Conservation (phyloP, 2,888 invertebrate genomes). For the Gerris lacustris region DNA sequence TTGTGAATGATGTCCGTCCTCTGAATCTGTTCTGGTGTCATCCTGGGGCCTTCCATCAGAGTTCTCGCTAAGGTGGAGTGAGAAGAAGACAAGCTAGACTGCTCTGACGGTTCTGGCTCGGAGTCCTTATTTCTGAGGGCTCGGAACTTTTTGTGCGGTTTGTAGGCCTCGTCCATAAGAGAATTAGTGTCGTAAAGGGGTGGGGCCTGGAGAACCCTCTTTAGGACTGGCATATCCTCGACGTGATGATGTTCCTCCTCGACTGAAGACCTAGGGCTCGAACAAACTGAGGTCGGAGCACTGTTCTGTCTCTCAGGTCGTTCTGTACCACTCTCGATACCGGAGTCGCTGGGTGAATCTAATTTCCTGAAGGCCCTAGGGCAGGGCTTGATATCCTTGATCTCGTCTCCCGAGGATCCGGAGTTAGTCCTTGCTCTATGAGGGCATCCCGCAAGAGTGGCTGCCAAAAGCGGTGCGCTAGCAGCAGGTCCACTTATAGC, state of each 20-base stretch:
- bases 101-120: slow-evolving; percentile 57
- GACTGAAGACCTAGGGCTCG: slow-evolving; percentile 70
- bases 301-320: slow-evolving; percentile 62
- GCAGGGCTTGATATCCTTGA: slow-evolving; percentile 24
- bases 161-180: slow-evolving; percentile 88
- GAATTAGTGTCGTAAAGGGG: slow-evolving; percentile 81
- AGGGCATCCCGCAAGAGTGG: slow-evolving; percentile 63
- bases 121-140: slow-evolving; percentile 66
- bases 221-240: slow-evolving; percentile 87
- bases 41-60: slow-evolving; percentile 82
- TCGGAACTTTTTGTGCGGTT: slow-evolving; percentile 90
- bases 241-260: slow-evolving; percentile 57
- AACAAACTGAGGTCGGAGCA: slow-evolving; percentile 63
- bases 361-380: slow-evolving; percentile 51
- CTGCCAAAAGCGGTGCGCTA: slow-evolving; percentile 59
- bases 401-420: slow-evolving; percentile 58
- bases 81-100: slow-evolving; percentile 60
- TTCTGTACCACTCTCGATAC: slow-evolving; percentile 85
- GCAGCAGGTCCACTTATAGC: slow-evolving; percentile 42
- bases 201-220: slow-evolving; percentile 82
- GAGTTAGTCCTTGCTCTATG: slow-evolving; percentile 65
- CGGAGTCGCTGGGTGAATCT: slow-evolving; percentile 85
- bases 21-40: slow-evolving; percentile 85
- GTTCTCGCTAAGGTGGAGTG: slow-evolving; percentile 83
- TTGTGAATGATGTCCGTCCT: slow-evolving; percentile 85